These are phyloP conservation scores for Silurus meridionalis DNA, from an alignment of 2,113 vertebrate species.

Conservation along the genomic window DNA sequence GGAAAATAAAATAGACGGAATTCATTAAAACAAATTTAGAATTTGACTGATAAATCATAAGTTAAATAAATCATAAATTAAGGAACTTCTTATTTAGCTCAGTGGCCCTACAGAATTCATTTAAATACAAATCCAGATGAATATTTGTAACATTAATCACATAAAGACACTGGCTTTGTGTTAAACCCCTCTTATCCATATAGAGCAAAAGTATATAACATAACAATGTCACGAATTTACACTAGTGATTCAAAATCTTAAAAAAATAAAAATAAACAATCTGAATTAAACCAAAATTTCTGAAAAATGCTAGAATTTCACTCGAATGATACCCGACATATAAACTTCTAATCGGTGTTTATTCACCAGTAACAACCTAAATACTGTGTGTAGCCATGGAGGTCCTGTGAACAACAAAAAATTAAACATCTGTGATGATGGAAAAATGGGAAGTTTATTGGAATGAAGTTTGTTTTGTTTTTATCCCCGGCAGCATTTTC, in stretches of 20 bases:
- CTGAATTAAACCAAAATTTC: no score
- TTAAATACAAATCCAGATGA: neutral
- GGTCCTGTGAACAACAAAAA: constrained; percentile 6
- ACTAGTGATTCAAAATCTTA: neutral
- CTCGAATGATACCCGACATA: neutral
- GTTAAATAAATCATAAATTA: neutral
- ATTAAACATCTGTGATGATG: constrained; percentile 54
- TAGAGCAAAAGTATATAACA: neutral
- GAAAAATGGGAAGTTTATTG: constrained; percentile 50
- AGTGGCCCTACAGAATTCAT: neutral
- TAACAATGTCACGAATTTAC: neutral
- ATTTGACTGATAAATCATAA: neutral
- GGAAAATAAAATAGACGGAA: neutral
- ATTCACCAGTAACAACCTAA: constrained; percentile 7
- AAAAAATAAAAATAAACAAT: no score
- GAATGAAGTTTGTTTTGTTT: constrained; percentile 54
- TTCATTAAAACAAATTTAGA: neutral
- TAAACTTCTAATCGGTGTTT: constrained; percentile 8
- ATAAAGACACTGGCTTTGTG: neutral
- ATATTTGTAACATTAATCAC: neutral
- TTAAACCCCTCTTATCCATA: neutral
- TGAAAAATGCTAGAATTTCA: neutral
- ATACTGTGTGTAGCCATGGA: neutral
- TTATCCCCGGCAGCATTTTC: constrained; percentile 46
- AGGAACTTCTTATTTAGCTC: neutral